Evolutionary conservation across 2,888 invertebrate species (phyloP), one percentile per base, ranked within the genome.

Genomic region (Pollenia labialis): DNA sequence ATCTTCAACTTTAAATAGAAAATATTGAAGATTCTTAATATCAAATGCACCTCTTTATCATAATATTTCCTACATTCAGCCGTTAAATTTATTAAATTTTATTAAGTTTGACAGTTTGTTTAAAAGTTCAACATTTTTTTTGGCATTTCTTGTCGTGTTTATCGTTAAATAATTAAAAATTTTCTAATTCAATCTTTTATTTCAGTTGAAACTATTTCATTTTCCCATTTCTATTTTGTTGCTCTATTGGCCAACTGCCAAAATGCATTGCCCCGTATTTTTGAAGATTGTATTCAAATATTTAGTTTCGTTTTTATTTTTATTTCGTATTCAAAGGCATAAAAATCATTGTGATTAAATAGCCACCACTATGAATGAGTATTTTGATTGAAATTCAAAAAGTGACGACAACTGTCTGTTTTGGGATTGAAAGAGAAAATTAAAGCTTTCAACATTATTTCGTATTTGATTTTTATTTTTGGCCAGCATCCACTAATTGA

Each of bases 391-490:
- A 58, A 81, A 56, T 48, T 11, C 11, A 58, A 68, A 52, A 69
- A 50, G 79, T 85, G 81, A 85, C 75, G 80, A 86, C 56, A 80
- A 64, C 75, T 82, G 80, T 75, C 52, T 75, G 23, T 72, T 79
- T 75, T 44, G 40, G 42, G 44, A 12, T 56, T 64, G 18, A 7
- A 62, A 46, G 12, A 58, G 16, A 50, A 60, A 46, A 60, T 18
- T 44, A 10, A 40, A 32, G 16, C 40, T 40, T 23, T 42, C 16
- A 69, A 50, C 0, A 11, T 32, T 14, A 32, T 58, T 58, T 0
- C 11, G 10, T 66, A 6, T 12, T 74, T 54, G 40, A 9, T 58
- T 14, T 79, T 46, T 48, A 16, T 44, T 76, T 79, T 79, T 74
- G 69, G 50, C 79, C 58, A 71, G 6, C 2, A 75, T 74, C 62